Percentiles rank a stretch among this genome's conserved stretches.
Conservation (phyloP, 2,797 vertebrate species). For the Aeoliscus strigatus region DNA sequence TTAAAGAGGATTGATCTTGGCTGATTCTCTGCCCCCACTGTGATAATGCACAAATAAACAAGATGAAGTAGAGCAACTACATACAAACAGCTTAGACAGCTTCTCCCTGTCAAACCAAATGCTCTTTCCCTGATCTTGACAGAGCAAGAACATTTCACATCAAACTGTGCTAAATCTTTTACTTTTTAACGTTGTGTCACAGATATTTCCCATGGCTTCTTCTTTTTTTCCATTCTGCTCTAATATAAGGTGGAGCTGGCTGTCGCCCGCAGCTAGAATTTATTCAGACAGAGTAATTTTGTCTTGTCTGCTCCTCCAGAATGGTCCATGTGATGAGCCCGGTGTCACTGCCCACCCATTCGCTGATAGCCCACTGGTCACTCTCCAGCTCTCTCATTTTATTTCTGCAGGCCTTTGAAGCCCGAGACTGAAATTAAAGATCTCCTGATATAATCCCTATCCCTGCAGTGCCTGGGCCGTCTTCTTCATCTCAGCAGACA, state of each 20-base stretch:
- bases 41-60: constrained; percentile 55
- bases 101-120: constrained; percentile 15
- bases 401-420: constrained; percentile 62
- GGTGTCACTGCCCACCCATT: constrained; percentile 68
- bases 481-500: constrained; percentile 42
- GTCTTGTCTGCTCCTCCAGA: constrained; percentile 45
- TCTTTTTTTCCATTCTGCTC: constrained; percentile 24
- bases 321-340: constrained; percentile 56
- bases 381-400: constrained; percentile 63
- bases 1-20: constrained; percentile 61
- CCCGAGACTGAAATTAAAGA: constrained; percentile 72
- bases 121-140: constrained; percentile 4
- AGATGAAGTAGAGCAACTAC: constrained; percentile 19
- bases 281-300: constrained; percentile 52
- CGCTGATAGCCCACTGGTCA: constrained; percentile 66
- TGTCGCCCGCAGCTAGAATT: constrained; percentile 39
- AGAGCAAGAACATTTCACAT: too few species aligned
- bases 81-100: constrained; percentile 15
- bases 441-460: constrained; percentile 62
- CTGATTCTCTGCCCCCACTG: constrained; percentile 37
- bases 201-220: constrained; percentile 14
- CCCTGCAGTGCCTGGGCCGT: constrained; percentile 41
- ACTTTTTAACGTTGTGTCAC: constrained; percentile 8
- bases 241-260: constrained; percentile 21
- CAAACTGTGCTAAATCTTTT: constrained; percentile 6